These are phyloP conservation scores for Micronycteris hirsuta DNA, from an alignment of 2,113 vertebrate genomes.

Conservation along the genomic window DNA sequence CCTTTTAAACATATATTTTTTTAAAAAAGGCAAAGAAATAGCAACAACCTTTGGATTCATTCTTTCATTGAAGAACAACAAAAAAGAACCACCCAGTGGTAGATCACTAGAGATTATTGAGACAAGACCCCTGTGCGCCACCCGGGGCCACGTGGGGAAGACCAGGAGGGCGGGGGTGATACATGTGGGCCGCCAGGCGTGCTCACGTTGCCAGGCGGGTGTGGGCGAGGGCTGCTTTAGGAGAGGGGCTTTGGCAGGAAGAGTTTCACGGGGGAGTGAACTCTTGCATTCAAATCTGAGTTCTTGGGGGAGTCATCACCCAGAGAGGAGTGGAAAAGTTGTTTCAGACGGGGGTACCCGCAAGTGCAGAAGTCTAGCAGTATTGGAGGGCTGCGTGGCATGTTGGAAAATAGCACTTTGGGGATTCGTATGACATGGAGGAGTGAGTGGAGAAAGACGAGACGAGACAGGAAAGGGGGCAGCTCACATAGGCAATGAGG, in stretches of 20 bases:
- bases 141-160: neutral
- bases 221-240: neutral
- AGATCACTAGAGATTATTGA: neutral
- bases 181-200: neutral
- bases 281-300: neutral
- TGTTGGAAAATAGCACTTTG: neutral
- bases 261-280: neutral
- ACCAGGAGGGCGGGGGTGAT: neutral
- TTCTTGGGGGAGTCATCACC: neutral
- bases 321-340: neutral
- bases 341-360: neutral
- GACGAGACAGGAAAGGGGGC: no score
- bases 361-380: neutral
- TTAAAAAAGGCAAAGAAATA: neutral
- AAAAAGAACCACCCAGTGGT: neutral
- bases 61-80: neutral
- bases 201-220: neutral
- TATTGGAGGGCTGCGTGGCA: neutral
- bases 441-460: neutral
- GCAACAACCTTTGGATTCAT: neutral
- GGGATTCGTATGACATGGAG: fast-evolving
- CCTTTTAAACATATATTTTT: neutral
- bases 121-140: no score
- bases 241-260: neutral
- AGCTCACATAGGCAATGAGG: neutral